Conservation (phyloP, 2,113 vertebrate species). For the Pycnonotus jocosus region DNA sequence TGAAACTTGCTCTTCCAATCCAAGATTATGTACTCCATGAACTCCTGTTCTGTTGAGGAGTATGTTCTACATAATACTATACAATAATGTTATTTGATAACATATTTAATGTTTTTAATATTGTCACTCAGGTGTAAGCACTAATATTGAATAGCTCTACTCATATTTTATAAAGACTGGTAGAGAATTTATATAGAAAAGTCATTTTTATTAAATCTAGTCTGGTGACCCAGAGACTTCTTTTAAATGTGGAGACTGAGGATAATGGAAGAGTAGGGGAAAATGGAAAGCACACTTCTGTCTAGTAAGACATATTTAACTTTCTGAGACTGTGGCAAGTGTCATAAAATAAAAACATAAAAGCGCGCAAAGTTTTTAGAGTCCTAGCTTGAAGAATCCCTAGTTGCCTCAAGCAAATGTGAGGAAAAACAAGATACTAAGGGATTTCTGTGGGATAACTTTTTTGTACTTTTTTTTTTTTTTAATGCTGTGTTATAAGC, state of each 20-base stretch:
- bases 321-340: background rate
- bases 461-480: background rate
- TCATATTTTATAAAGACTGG: background rate
- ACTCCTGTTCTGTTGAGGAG: background rate
- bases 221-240: background rate
- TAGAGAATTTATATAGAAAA: background rate
- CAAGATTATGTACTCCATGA: background rate
- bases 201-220: background rate
- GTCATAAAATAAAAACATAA: background rate
- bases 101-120: background rate
- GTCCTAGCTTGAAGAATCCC: background rate
- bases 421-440: background rate
- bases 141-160: background rate
- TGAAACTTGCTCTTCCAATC: background rate
- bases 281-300: background rate
- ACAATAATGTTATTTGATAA: background rate
- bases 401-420: background rate
- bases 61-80: background rate
- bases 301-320: background rate
- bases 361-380: background rate
- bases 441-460: background rate
- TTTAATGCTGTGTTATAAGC: no score
- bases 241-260: background rate
- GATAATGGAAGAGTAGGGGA: background rate
- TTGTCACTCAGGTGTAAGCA: background rate